Evolutionary conservation across 2,888 invertebrate genomes (phyloP), one percentile per base, ranked within the genome.

Genomic region (Criorhina ranunculi): DNA sequence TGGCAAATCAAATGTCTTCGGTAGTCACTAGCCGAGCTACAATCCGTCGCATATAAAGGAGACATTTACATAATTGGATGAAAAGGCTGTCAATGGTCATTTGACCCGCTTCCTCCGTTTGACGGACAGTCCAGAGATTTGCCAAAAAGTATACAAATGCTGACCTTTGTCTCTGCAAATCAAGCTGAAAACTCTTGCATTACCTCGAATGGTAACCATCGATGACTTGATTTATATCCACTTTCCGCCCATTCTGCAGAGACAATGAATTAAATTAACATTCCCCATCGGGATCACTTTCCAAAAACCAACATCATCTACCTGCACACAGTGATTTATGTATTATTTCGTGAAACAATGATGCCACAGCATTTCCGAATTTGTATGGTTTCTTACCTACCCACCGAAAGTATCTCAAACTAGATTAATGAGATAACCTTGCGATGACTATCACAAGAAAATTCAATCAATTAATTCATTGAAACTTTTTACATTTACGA

Each of bases 391-490:
- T 9, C 29, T n/a, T n/a, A n/a, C n/a, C n/a, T n/a, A n/a, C n/a
- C n/a, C n/a, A n/a, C n/a, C n/a, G n/a, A 40, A 42, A 44, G 42
- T 5, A 53, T 8, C 17, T 46, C 8, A 49, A 37, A 19, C 35
- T 49, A 66, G 66, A 66, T 66, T 37, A 66, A 66, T 66, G 66
- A 29, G 51, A 40, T 66, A 24, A 37, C 12, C 51, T 29, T 17
- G 7, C 49, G 29, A 29, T 6, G 66, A 49, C 37, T 35, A 24
- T 6, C 51, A 29, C 11, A 66, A 51, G 29, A 37, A 66, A 66
- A 51, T 51, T 51, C 66, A 51, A 66, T 66, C 66, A 51, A 66
- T 66, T 51, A 66, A 51, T 66, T 66, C 49, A 15, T 24, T 35
- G 49, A 33, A 64, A 64, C 24, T 51, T 64, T 64, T 49, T 64